These are phyloP conservation scores for Eurypyga helias DNA, from an alignment of 2,113 vertebrate species.

Conservation along the genomic window DNA sequence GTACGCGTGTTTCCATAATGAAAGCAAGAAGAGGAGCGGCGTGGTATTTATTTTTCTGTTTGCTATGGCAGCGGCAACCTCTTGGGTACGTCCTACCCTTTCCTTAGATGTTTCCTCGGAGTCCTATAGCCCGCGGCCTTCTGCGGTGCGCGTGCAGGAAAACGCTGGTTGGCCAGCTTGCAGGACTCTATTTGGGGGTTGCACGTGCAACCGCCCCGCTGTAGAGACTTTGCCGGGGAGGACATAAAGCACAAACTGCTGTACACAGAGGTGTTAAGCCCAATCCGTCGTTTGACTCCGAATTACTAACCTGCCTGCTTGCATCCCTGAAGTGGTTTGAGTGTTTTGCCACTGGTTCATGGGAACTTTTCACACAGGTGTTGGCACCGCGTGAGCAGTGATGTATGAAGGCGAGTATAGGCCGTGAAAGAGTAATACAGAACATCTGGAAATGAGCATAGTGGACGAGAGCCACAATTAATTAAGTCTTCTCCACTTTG, in stretches of 20 bases:
- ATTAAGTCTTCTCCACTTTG: neutral
- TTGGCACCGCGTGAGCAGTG: neutral
- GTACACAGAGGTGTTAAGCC: neutral
- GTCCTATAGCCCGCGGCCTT: neutral
- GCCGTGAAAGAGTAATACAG: neutral
- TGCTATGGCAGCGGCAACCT: constrained; percentile 18
- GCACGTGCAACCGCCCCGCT: neutral
- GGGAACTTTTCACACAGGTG: neutral
- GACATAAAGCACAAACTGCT: neutral
- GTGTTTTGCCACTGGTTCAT: neutral
- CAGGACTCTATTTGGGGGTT: neutral
- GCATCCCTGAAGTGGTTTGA: neutral
- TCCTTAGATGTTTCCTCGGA: neutral
- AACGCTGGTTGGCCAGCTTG: neutral
- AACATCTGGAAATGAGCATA: neutral
- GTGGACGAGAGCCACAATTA: neutral
- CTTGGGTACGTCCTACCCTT: constrained; percentile 2
- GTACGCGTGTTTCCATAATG: neutral
- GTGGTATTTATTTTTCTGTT: constrained; percentile 24
- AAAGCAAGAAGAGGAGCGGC: neutral
- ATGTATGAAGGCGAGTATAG: neutral
- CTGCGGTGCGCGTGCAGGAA: neutral
- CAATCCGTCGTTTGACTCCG: neutral
- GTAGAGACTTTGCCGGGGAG: constrained; percentile 7
- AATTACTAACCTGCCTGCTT: neutral